A percentile compares a stretch with the other conserved stretches of the same genome.
phyloP scores from a whole-genome alignment of 2,113 vertebrate species.

The Holacanthus passer region DNA sequence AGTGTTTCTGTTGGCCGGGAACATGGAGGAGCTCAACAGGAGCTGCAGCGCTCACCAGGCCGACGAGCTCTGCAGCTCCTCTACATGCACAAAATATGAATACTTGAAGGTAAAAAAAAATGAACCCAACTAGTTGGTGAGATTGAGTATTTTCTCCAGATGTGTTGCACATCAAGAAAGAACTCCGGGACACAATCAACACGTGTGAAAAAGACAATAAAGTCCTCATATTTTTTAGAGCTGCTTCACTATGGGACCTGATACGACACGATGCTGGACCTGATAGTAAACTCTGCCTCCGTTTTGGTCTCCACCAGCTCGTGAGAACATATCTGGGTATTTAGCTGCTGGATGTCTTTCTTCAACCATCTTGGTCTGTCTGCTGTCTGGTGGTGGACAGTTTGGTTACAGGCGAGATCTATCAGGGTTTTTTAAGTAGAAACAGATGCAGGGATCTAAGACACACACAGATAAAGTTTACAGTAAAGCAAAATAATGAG shows the following conservation, averaged over 20 bases:
- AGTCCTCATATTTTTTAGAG: not conserved
- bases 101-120: not conserved
- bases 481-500: not conserved
- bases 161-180: not conserved
- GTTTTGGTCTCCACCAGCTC: not conserved
- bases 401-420: not conserved
- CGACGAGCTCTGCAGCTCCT: not conserved
- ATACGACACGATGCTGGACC: not conserved
- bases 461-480: not conserved
- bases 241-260: not conserved
- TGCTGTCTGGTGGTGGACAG: not conserved
- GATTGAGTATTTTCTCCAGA: not conserved
- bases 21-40: constrained; percentile 31
- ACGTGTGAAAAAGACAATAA: not conserved
- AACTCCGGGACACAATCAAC: not conserved
- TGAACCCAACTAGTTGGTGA: not conserved
- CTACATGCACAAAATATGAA: constrained; percentile 1
- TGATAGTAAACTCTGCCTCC: not conserved
- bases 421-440: not conserved
- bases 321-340: too few relatives aligned
- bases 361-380: not conserved
- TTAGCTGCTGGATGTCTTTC: too few relatives aligned
- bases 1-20: constrained; percentile 69
- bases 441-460: constrained; percentile 7
- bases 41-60: constrained; percentile 20